These are phyloP conservation scores for Microplitis demolitor DNA, from an alignment of 1,140 invertebrate genomes.

Conservation along the genomic window DNA sequence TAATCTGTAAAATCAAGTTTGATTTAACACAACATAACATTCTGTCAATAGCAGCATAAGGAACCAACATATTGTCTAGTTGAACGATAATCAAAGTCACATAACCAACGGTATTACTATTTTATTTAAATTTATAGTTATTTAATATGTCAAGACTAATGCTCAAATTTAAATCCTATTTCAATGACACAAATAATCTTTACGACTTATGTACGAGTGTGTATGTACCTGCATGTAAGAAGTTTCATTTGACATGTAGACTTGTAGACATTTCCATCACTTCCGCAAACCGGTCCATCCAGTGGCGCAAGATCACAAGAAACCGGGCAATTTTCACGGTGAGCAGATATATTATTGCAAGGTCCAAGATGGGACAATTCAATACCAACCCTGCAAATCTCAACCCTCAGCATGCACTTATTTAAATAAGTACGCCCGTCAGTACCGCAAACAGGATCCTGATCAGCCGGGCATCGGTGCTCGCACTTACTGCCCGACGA, in stretches of 20 bases:
- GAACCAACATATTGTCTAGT: too few species aligned
- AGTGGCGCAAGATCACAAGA: slow-evolving; percentile 81
- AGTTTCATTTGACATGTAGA: slow-evolving; percentile 93
- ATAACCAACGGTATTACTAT: not conserved
- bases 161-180: not conserved
- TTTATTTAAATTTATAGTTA: not conserved
- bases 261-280: slow-evolving; percentile 90
- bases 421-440: slow-evolving; percentile 90
- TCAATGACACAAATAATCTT: not conserved
- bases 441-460: slow-evolving; percentile 88
- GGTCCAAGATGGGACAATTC: slow-evolving; percentile 80
- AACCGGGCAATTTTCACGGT: slow-evolving; percentile 85
- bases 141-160: not conserved
- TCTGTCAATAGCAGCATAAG: too few species aligned
- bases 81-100: not conserved
- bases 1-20: not conserved
- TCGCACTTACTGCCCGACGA: slow-evolving; percentile 78
- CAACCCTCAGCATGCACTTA: slow-evolving; percentile 86
- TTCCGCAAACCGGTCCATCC: slow-evolving; percentile 89
- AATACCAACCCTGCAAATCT: slow-evolving; percentile 76
- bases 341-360: slow-evolving; percentile 86
- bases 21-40: not conserved
- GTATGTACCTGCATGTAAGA: slow-evolving; percentile 80
- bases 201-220: not conserved
- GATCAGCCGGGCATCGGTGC: slow-evolving; percentile 77